Conservation (phyloP, 2,797 vertebrate genomes). For the Scolopax bukidnonensis region DNA sequence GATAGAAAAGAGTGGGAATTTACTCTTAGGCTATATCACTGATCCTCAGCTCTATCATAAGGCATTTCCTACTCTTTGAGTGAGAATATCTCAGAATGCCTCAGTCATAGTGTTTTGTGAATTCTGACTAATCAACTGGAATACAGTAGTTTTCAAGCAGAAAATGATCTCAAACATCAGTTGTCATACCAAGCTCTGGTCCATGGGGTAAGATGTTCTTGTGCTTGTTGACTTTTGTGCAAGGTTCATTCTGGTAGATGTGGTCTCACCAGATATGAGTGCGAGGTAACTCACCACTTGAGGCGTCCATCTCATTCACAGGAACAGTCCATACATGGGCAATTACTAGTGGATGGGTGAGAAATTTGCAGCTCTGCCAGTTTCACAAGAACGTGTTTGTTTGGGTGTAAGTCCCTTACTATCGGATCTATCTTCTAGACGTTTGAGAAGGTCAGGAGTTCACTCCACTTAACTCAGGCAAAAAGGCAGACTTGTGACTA, state of each 20-base stretch:
- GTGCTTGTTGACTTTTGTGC: not conserved
- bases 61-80: not conserved
- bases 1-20: not conserved
- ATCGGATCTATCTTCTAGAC: accelerated
- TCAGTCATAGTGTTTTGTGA: not conserved
- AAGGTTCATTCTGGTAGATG: not conserved
- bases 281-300: accelerated
- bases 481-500: not conserved
- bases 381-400: not conserved
- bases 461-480: not conserved
- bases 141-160: not conserved
- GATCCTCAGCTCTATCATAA: not conserved
- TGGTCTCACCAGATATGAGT: not conserved
- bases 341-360: not conserved
- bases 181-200: not conserved
- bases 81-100: not conserved
- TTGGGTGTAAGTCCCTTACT: not conserved
- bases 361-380: not conserved
- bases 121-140: not conserved
- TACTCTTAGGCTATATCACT: too few relatives aligned
- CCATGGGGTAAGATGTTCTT: not conserved
- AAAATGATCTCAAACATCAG: not conserved
- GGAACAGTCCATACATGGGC: too few relatives aligned
- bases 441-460: not conserved
- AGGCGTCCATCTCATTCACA: not conserved